Evolutionary conservation across 1,140 invertebrate species (phyloP).

Genomic region (Pollicipes pollicipes): DNA sequence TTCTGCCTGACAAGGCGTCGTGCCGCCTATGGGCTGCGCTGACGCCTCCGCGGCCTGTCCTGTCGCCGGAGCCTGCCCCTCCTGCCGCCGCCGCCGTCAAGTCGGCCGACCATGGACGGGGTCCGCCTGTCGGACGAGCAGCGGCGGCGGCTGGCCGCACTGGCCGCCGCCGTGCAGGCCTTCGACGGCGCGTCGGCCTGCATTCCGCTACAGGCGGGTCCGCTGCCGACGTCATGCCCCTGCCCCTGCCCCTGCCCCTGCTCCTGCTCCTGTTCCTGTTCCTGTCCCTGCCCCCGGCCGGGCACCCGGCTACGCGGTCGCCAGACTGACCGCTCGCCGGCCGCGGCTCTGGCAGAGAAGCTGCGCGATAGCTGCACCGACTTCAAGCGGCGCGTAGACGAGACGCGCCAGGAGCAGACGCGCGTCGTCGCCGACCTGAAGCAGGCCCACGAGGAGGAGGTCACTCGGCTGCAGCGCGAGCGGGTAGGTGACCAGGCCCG

Average conservation of each 20-base stretch:
- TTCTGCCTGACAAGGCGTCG: too few relatives aligned
- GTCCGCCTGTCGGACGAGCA: background rate
- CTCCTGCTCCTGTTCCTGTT: background rate
- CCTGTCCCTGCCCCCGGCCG: too few relatives aligned
- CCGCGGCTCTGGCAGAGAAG: background rate
- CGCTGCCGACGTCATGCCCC: background rate
- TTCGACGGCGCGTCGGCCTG: background rate
- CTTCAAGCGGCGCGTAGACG: background rate
- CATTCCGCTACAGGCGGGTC: background rate
- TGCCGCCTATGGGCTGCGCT: too few relatives aligned
- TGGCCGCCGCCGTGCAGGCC: background rate
- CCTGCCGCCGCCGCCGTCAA: background rate
- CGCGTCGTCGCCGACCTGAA: background rate
- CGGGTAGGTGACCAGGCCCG: background rate
- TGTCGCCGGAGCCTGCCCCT: too few relatives aligned
- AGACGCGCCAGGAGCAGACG: background rate
- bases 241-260: background rate
- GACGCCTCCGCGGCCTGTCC: too few relatives aligned
- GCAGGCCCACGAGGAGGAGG: background rate
- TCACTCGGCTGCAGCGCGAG: background rate
- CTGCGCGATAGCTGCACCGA: background rate
- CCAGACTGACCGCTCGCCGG: too few relatives aligned
- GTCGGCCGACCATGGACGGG: background rate
- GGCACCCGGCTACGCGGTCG: too few relatives aligned
- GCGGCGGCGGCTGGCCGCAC: background rate